Base-by-base conservation (phyloP, 2,797 vertebrate genomes). In the Eleutherodactylus coqui region DNA sequence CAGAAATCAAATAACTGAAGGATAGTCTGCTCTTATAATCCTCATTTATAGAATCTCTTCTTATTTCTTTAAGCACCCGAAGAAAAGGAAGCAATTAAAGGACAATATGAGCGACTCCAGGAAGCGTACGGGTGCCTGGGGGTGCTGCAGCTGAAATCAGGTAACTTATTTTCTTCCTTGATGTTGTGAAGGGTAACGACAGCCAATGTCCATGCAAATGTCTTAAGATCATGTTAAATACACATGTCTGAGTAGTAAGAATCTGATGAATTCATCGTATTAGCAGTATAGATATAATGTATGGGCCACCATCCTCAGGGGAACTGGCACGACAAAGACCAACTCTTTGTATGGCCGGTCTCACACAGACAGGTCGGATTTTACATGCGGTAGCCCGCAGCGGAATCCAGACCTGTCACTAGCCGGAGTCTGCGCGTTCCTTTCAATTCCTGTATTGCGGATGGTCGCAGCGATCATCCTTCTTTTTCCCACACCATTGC, bases 111-210 rank as follows among this genome's bases (percentile, higher is more conserved):
- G 80, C 94, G 94, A 85, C 90, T 93, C 49, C 79, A 91, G 21
- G 95, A 95, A 17, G 94, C 95, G 32, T 95, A 94, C 0, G 95
- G 94, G 78, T 96, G 95, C 84, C 88, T 96, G 86, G 95, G 95
- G 49, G 91, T 93, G 70, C 93, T 96, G 88, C 92, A 92, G 87
- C 62, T 96, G 58, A 93, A 90, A 85, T 90, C 90, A 5, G 95
- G 95, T 96, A 91, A 93, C 93, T 92, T 36, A 0, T 16, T 60
- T 62, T 62, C 4, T 36, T 41, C 9, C 24, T 75, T 41, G 13
- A 75, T 75, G 11, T 27, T 19, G 9, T 13, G 3, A 38, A 73
- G 19, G 14, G 7, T 55, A 2, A 2, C 21, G n/a, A 13, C 5
- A 55, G 21, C 21, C 10, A 1, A 21, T 55, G 51, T 55, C 51